Evolutionary conservation across 2,113 vertebrate genomes (phyloP), one percentile per base, ranked within the genome.

Genomic region (Asarcornis scutulata): DNA sequence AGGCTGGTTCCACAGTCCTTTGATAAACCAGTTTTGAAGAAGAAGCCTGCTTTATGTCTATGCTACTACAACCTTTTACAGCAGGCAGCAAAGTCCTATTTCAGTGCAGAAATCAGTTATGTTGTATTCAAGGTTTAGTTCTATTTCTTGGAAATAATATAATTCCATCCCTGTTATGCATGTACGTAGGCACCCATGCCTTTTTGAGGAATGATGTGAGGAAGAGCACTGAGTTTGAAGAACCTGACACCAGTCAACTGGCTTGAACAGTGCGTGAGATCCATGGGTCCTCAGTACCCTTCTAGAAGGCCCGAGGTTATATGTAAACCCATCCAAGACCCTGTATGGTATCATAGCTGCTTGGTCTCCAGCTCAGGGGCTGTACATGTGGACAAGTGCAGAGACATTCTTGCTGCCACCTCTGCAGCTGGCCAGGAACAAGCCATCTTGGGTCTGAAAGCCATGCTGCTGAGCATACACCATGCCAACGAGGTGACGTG

Each of bases 171-270:
- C 17, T 32, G 6, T 7, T 9, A 38, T n/a, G 48, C 15, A 16
- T 1, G 0, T 55, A 23, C 1, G 0, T 4, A 0, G 38, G 11
- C 18, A 17, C n/a, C 27, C n/a, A 21, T 23, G 3, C 23, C 29
- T 18, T 42, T 59, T 31, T 50, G 36, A 8, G 73, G 46, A 56
- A 12, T 18, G 34, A 36, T 2, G 1, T 11, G 8, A 22, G 44
- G 63, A 75, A 42, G 68, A 66, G 50, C 48, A 46, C 25, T 52
- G 44, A 13, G 11, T 42, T 29, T 36, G 31, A 53, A 75, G 29
- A 84, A 48, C 42, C 38, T n/a, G 13, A 40, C 52, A 2, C 9
- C 3, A 52, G 7, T 18, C 36, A 10, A 25, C n/a, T 36, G 6
- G 34, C 26, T 10, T 27, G 20, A 31, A 46, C 4, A 4, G 29